Evolutionary conservation across 2,113 vertebrate genomes (phyloP), one percentile per base, ranked within the genome.

Genomic region (Numenius arquata): DNA sequence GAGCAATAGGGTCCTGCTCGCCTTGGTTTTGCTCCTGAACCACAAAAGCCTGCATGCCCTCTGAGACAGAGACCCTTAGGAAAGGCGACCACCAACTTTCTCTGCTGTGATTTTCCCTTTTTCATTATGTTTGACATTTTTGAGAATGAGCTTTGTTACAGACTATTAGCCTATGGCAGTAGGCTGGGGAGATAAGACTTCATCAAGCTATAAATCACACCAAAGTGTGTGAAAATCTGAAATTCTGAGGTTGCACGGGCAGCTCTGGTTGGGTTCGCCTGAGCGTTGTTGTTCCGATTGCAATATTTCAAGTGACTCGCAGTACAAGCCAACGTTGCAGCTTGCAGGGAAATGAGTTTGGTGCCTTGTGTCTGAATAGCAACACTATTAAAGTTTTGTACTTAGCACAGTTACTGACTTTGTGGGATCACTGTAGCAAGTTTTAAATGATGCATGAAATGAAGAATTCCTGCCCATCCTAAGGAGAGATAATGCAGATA

Each of bases 401-500:
- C 95, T 96, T 96, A 94, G 89, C 97, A 73, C 90, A 87, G 93
- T 97, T 95, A 96, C 97, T 97, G 96, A 96, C 94, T 97, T 97
- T 96, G 90, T 95, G 95, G 95, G 95, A 96, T 97, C 97, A 95
- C 89, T 96, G 96, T 96, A 97, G 96, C 96, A 97, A 96, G 97
- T 97, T 97, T 91, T 97, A 97, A 97, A 97, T 97, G 97, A 97
- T 96, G 97, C 97, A 97, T 97, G 97, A 97, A 97, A 97, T 97
- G 96, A 97, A 97, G 95, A 97, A 97, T 96, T 96, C 93, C 92
- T 96, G 94, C 95, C 94, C 93, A 88, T 96, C 96, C 95, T 91
- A 96, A 96, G 92, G 89, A 96, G 95, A 97, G 92, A 96, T 94
- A 96, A 96, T 93, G 96, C 96, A 96, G 93, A 96, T 97, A 97